These are phyloP conservation scores for Tenodera sinensis DNA, from an alignment of 2,888 invertebrate species.

Conservation along the genomic window DNA sequence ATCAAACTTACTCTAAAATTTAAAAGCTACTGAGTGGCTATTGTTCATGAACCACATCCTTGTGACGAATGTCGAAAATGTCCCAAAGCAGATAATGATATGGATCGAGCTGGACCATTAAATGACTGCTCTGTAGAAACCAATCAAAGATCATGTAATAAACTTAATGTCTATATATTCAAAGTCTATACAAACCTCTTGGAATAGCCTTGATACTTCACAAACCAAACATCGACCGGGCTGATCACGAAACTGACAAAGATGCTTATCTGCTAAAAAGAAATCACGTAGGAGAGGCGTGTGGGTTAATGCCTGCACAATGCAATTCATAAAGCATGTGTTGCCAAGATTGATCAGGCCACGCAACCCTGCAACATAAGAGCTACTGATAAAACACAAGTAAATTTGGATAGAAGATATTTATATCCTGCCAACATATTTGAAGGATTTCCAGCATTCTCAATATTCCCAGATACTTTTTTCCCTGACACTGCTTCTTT, in stretches of 20 bases:
- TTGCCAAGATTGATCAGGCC: constrained; percentile 94
- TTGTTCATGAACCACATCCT: too few relatives aligned
- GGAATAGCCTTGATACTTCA: constrained; percentile 92
- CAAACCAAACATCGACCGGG: constrained; percentile 87
- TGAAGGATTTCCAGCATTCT: too few relatives aligned
- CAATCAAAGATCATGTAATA: not conserved
- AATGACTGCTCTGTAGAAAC: too few relatives aligned
- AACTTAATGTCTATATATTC: not conserved
- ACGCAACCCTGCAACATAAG: constrained; percentile 62
- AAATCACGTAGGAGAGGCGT: constrained; percentile 92
- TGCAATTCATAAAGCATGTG: constrained; percentile 98
- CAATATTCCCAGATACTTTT: too few relatives aligned
- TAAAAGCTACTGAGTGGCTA: too few relatives aligned
- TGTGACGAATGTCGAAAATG: too few relatives aligned
- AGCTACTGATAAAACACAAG: not conserved
- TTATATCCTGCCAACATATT: too few relatives aligned
- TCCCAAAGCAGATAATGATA: too few relatives aligned
- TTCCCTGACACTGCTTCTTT: too few relatives aligned
- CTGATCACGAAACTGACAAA: constrained; percentile 45
- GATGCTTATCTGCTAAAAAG: constrained; percentile 88
- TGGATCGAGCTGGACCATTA: too few relatives aligned
- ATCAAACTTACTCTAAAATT: too few relatives aligned
- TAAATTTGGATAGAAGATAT: too few relatives aligned
- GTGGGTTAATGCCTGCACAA: constrained; percentile 92
- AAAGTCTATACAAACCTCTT: constrained; percentile 55